Evolutionary conservation across 1,140 invertebrate species (phyloP), one percentile per base, ranked within the genome.

Genomic region (Antheraea pernyi): DNA sequence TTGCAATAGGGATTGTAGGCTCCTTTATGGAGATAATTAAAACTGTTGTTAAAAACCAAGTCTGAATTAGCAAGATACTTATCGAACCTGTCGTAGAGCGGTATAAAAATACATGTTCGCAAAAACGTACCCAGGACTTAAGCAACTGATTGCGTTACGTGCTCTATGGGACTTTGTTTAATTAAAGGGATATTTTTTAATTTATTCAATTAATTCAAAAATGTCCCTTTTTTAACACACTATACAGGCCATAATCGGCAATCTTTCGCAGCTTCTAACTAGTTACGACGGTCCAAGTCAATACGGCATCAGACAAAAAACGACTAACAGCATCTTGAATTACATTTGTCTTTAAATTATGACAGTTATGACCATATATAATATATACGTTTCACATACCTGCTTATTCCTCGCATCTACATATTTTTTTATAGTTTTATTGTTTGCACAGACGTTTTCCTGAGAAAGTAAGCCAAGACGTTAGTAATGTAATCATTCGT

Each of bases 201-300:
- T 63, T 63, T 63, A 63, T 63, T 30, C 61, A 63, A 63, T 63
- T 63, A 63, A 37, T 63, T 63, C 7, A 36, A 63, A 37, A 37
- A 36, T 37, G 61, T 63, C 36, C 36, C 11, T 19, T 30, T 37
- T 13, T 7, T 10, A 62, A 36, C 16, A 0, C 46, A 53, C 11
- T 16, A 37, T 19, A 61, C 61, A 18, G 37, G 61, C 19, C 30
- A 3, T 63, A 60, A 63, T 63, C 8, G 61, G 16, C 61, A 37
- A 63, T 63, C 61, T 63, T 63, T 63, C 61, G 22, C 61, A 63
- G 30, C 61, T 63, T 22, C 59, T 60, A 63, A 63, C 37, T 63
- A 63, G 61, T 37, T 37, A 63, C 16, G 61, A 63, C 30, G 30
- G 61, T 0, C 30, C 30, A 3, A 63, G 61, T 16, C 16, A 53